A percentile compares a stretch with the other conserved stretches of the same genome.
These are phyloP conservation scores for Phragmatobia fuliginosa DNA, from an alignment of 2,888 invertebrate genomes.

Conservation along the genomic window DNA sequence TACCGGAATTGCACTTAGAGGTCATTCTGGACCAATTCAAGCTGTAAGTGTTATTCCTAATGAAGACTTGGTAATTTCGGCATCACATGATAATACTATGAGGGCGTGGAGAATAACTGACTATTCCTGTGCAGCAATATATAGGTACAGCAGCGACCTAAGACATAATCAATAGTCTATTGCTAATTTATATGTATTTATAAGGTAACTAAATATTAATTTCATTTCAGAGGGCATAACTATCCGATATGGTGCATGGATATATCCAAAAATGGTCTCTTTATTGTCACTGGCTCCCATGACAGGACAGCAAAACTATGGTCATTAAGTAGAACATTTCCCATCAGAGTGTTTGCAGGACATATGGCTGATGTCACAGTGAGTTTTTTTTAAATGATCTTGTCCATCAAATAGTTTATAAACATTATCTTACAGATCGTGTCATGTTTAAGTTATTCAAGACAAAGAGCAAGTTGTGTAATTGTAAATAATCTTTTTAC, in stretches of 20 bases:
- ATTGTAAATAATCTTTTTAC: not conserved
- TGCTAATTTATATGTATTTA: too few species aligned
- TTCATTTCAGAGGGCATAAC: conserved; percentile 90
- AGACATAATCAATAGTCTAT: too few species aligned
- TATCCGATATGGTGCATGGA: conserved; percentile 96
- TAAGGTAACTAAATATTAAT: conserved; percentile 1
- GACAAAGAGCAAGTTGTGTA: not conserved
- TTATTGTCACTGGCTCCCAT: conserved; percentile 92
- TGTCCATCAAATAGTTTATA: not conserved
- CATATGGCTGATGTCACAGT: conserved; percentile 96
- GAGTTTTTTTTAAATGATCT: conserved; percentile 56
- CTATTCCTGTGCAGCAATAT: conserved; percentile 90
- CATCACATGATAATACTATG: conserved; percentile 92
- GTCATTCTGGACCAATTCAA: conserved; percentile 91
- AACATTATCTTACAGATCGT: not conserved
- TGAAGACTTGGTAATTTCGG: conserved; percentile 90
- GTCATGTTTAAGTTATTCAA: not conserved
- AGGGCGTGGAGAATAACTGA: conserved; percentile 91
- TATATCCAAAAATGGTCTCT: conserved; percentile 88
- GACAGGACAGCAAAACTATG: conserved; percentile 94
- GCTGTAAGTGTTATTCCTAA: conserved; percentile 88
- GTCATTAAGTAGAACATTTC: conserved; percentile 93
- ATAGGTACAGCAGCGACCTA: conserved; percentile 77
- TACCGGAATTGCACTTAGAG: conserved; percentile 88
- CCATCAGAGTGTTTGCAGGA: conserved; percentile 94